Percentiles rank a stretch among this genome's conserved stretches.
These are phyloP conservation scores for Pangasius larnaudii DNA, from an alignment of 2,797 vertebrate genomes.

Conservation along the genomic window DNA sequence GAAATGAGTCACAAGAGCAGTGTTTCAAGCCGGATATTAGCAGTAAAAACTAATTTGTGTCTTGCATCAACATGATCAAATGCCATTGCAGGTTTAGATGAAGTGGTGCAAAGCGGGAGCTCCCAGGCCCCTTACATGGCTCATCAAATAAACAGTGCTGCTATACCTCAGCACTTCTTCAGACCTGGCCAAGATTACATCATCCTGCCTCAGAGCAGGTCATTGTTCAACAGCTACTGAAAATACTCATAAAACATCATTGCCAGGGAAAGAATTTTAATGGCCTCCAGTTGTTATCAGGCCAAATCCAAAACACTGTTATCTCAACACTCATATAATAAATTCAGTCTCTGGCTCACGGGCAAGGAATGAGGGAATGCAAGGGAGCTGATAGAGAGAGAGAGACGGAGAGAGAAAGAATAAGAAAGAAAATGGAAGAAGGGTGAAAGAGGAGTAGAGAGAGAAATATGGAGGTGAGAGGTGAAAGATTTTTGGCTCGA, in stretches of 20 bases:
- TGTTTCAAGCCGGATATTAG: neutral
- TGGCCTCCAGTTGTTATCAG: constrained; percentile 58
- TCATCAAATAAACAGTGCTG: constrained; percentile 37
- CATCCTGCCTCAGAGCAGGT: constrained; percentile 44
- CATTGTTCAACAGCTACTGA: constrained; percentile 63
- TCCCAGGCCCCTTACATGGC: constrained; percentile 32
- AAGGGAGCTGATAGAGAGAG: constrained; percentile 16
- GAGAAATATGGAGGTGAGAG: constrained; percentile 29
- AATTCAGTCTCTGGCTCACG: constrained; percentile 49
- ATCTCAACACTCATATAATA: constrained; percentile 59
- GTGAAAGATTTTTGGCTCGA: constrained; percentile 45
- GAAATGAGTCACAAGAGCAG: constrained; percentile 15
- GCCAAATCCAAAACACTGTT: constrained; percentile 61
- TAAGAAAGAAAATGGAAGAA: constrained; percentile 25
- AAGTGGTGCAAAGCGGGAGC: constrained; percentile 19
- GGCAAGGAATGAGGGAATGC: constrained; percentile 38
- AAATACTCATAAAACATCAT: constrained; percentile 62
- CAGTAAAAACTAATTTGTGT: neutral
- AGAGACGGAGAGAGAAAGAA: constrained; percentile 14
- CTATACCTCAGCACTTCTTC: constrained; percentile 16
- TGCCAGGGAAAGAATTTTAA: constrained; percentile 60
- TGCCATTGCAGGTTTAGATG: constrained; percentile 16
- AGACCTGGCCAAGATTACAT: constrained; percentile 55
- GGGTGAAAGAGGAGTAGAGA: constrained; percentile 4
- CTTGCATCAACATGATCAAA: constrained; percentile 33